These are phyloP conservation scores for Lasioglossum morio DNA, from an alignment of 2,888 invertebrate species.

Conservation along the genomic window DNA sequence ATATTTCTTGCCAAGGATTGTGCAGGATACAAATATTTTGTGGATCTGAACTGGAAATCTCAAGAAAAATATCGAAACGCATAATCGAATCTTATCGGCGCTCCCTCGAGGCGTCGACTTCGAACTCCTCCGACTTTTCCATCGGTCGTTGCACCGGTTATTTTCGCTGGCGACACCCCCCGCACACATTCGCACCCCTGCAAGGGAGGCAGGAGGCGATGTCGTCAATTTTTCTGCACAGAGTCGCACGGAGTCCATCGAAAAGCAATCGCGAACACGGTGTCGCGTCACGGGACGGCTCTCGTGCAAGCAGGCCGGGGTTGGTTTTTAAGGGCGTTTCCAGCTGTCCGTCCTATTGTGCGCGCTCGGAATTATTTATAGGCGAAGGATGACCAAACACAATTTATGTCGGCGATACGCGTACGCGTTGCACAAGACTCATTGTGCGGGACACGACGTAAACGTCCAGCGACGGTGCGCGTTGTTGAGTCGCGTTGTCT, in stretches of 20 bases:
- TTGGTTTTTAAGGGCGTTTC: slow-evolving; percentile 76
- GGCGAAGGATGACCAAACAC: slow-evolving; percentile 82
- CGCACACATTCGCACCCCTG: background rate
- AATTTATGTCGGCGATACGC: slow-evolving; percentile 75
- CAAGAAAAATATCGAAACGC: background rate
- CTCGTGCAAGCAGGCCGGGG: slow-evolving; percentile 33
- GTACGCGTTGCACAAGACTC: slow-evolving; percentile 57
- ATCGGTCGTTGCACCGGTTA: slow-evolving; percentile 34
- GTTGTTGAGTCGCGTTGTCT: background rate
- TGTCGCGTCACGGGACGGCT: slow-evolving; percentile 21
- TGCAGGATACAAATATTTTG: no score
- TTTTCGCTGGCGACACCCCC: slow-evolving; percentile 33
- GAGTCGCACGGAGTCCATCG: slow-evolving; percentile 69
- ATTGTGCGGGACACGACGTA: slow-evolving; percentile 68
- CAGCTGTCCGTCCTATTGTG: slow-evolving; percentile 75
- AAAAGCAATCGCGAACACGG: slow-evolving; percentile 73
- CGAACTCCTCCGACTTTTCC: slow-evolving; percentile 37
- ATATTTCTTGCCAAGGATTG: no score
- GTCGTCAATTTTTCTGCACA: slow-evolving; percentile 16
- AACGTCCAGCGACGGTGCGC: slow-evolving; percentile 62
- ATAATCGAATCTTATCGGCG: background rate
- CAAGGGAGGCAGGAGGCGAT: background rate
- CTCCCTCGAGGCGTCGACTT: background rate
- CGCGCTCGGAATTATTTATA: slow-evolving; percentile 80
- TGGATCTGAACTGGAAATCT: no score